Conservation (phyloP, 1,140 invertebrate species). For the Drosophila suzukii region DNA sequence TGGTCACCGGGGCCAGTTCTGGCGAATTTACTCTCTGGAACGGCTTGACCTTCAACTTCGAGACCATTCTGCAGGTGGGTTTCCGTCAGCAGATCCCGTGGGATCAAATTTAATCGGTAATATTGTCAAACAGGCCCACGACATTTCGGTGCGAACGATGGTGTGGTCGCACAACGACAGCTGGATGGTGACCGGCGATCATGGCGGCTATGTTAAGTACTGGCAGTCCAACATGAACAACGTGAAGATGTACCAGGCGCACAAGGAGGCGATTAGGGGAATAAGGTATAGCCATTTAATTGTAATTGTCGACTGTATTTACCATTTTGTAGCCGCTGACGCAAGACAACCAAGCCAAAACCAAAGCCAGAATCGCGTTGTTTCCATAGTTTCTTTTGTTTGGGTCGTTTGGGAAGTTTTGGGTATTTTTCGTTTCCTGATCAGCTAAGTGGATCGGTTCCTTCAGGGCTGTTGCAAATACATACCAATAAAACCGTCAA, state of each 20-base stretch:
- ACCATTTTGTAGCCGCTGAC: constrained; percentile 63
- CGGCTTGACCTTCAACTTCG: constrained; percentile 99
- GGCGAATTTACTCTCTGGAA: constrained; percentile 99
- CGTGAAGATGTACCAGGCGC: constrained; percentile 99
- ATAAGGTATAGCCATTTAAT: constrained; percentile 92
- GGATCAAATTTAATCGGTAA: neutral
- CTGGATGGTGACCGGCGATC: constrained; percentile 99
- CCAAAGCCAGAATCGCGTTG: constrained; percentile 23
- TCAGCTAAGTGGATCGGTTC: constrained; percentile 16
- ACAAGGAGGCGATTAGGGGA: constrained; percentile 99
- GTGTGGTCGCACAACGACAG: constrained; percentile 99
- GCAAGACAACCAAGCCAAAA: constrained; percentile 31
- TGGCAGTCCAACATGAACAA: constrained; percentile 99
- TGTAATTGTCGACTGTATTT: constrained; percentile 69
- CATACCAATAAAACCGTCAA: constrained; percentile 63
- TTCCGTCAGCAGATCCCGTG: neutral
- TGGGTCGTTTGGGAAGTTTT: constrained; percentile 18
- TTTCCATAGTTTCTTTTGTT: constrained; percentile 10
- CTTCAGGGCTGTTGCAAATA: constrained; percentile 56
- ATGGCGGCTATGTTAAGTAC: constrained; percentile 99
- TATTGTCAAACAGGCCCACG: constrained; percentile 92
- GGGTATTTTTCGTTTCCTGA: constrained; percentile 1
- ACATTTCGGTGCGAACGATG: constrained; percentile 98
- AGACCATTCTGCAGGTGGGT: constrained; percentile 98
- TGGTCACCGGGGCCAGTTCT: constrained; percentile 99